Conservation (phyloP, 2,797 vertebrate species). For the Gobio occitaniae region DNA sequence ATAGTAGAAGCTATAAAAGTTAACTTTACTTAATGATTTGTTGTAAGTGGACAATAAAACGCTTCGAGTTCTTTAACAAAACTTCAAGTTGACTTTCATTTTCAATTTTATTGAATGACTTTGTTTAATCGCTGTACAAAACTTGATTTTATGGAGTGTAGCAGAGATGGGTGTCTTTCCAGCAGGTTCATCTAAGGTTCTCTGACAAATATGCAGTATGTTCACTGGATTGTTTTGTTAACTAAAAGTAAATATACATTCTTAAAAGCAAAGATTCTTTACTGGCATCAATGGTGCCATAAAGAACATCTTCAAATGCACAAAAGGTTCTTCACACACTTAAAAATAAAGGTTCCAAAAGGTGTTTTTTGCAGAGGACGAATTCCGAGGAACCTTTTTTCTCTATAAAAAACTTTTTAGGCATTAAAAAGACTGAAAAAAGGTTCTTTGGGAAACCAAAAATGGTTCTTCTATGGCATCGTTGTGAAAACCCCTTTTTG, state of each 20-base stretch:
- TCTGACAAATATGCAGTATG: background rate
- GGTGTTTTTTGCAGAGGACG: background rate
- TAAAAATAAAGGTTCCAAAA: background rate
- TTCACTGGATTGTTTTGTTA: background rate
- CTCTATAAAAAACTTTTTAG: background rate
- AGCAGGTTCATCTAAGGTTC: background rate
- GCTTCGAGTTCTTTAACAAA: background rate
- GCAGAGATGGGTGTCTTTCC: background rate
- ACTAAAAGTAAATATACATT: background rate
- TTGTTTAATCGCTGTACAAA: background rate
- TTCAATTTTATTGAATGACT: background rate
- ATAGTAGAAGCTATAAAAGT: background rate
- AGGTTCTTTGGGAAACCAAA: background rate
- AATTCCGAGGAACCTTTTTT: background rate
- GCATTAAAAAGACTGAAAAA: background rate
- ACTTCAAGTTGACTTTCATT: background rate
- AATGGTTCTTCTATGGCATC: background rate
- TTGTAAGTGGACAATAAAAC: background rate
- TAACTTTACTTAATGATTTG: background rate
- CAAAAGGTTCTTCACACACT: background rate
- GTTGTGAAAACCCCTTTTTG: background rate
- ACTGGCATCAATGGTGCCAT: background rate
- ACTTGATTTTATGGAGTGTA: background rate
- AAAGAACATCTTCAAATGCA: background rate
- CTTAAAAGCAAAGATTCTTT: background rate